A percentile compares a stretch with the other conserved stretches of the same genome.
phyloP scores from a whole-genome alignment of 23 tunicate species.

The Styela plicata region DNA sequence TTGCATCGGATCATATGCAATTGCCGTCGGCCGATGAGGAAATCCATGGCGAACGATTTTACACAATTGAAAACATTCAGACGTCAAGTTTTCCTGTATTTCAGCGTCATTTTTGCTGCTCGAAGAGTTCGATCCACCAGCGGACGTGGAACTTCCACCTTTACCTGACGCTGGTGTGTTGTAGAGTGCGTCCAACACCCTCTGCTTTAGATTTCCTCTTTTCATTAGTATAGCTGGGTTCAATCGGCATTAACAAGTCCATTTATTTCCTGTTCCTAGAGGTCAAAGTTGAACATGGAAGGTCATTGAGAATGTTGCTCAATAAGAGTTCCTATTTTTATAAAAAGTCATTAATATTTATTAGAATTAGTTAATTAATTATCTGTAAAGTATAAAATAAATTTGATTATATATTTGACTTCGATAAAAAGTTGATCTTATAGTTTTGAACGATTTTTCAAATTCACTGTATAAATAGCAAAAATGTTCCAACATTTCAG shows the following conservation, averaged over 20 bases:
- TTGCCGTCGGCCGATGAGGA: slow-evolving; percentile 59
- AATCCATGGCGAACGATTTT: slow-evolving; percentile 83
- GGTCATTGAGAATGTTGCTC: too few species aligned
- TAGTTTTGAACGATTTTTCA: not conserved
- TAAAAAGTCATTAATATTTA: not conserved
- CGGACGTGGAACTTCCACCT: slow-evolving; percentile 1
- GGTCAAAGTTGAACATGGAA: not conserved
- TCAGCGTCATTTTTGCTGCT: slow-evolving; percentile 36
- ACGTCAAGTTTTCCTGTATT: slow-evolving; percentile 43
- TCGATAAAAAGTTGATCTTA: too few species aligned
- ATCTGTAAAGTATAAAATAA: not conserved
- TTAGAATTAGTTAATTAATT: too few species aligned
- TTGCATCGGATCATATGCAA: slow-evolving; percentile 82
- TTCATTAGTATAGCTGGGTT: not conserved
- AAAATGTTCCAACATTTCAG: too few species aligned
- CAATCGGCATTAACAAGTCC: not conserved
- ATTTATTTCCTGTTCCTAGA: not conserved
- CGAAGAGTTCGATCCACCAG: not conserved
- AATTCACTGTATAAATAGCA: not conserved
- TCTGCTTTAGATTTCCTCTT: not conserved
- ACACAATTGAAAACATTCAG: slow-evolving; percentile 62
- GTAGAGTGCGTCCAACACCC: not conserved
- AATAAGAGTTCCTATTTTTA: not conserved
- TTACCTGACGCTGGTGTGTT: slow-evolving; percentile 3
- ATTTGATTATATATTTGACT: too few species aligned